Evolutionary conservation across 2,113 vertebrate genomes (phyloP).

Genomic region (Semnopithecus entellus): DNA sequence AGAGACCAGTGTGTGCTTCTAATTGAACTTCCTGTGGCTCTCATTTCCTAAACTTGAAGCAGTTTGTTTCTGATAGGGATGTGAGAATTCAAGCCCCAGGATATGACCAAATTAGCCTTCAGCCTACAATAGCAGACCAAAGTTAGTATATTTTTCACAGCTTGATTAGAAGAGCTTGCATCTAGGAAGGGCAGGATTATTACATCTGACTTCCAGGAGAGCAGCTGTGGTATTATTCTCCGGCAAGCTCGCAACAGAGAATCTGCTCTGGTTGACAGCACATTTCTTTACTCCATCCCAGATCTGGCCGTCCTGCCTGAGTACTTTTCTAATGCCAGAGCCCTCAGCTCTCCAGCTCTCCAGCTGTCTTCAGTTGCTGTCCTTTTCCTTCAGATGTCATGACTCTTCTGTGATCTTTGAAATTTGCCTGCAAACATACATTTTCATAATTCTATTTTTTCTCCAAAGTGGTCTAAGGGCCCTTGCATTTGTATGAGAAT

Average conservation of each 20-base stretch:
- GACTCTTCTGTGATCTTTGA: background rate
- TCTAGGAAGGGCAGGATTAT: constrained; percentile 20
- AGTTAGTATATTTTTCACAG: constrained; percentile 22
- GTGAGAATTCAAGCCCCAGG: constrained; percentile 21
- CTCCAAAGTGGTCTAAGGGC: background rate
- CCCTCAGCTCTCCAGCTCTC: background rate
- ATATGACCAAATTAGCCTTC: background rate
- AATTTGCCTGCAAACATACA: background rate
- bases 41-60: constrained; percentile 31
- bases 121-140: constrained; percentile 23
- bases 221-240: constrained; percentile 12
- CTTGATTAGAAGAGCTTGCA: constrained; percentile 17
- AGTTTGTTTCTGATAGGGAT: constrained; percentile 35
- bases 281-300: background rate
- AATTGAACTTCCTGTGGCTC: background rate
- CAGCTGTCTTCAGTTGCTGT: background rate
- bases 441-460: constrained; percentile 42
- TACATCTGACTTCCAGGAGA: constrained; percentile 17
- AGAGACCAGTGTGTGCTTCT: background rate
- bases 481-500: background rate
- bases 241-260: background rate
- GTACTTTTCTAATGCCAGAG: background rate
- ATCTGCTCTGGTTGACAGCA: background rate
- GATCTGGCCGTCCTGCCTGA: background rate
- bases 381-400: background rate